phyloP scores from a whole-genome alignment of 2,113 vertebrate species.

The Daboia siamensis region DNA sequence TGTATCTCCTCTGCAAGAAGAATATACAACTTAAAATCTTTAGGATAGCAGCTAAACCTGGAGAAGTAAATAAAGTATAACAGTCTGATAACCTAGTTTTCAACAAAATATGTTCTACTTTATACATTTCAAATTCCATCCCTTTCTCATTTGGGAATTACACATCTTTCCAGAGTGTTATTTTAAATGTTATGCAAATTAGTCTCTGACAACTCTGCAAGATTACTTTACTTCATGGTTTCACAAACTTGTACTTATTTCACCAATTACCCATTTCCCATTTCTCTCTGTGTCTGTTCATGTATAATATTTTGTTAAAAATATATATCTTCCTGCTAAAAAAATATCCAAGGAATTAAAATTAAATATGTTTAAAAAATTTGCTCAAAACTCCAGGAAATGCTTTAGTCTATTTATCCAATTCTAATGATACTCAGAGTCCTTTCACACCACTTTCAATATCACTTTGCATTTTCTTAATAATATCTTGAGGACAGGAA shows the following conservation, averaged over 20 bases:
- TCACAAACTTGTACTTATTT: not conserved
- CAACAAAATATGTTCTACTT: not conserved
- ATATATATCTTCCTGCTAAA: not conserved
- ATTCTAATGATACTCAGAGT: slow-evolving; percentile 21
- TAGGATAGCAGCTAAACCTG: not conserved
- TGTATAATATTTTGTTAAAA: slow-evolving; percentile 9
- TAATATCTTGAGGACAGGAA: slow-evolving; percentile 16
- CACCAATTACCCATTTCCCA: not conserved
- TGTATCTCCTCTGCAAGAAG: not conserved
- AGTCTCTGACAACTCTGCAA: not conserved
- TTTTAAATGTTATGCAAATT: not conserved
- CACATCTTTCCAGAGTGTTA: not conserved
- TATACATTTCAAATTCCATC: not conserved
- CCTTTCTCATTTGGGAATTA: not conserved
- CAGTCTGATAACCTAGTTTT: not conserved
- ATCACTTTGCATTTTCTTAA: not conserved
- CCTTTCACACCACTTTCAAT: slow-evolving; percentile 44
- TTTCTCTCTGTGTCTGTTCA: not conserved
- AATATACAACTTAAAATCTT: not conserved
- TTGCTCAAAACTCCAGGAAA: not conserved
- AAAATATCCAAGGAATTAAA: not conserved
- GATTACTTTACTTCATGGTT: not conserved
- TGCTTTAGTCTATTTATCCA: slow-evolving; percentile 25
- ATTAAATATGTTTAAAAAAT: slow-evolving; percentile 21
- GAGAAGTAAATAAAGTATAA: not conserved